Evolutionary conservation across 2,113 vertebrate genomes (phyloP).

Genomic region (Pterocles orientalis): DNA sequence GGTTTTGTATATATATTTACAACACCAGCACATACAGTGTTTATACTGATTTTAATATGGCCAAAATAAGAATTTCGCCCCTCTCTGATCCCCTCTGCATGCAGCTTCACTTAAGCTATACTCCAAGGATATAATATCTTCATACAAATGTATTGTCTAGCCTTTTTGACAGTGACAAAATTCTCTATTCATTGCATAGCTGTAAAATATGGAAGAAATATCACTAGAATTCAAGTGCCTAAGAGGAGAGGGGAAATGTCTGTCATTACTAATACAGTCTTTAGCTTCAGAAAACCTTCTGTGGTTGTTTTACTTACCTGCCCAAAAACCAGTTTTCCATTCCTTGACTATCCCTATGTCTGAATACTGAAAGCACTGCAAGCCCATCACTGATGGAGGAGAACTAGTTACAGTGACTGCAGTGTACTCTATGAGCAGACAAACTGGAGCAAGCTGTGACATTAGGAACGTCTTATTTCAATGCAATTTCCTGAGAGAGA

Average conservation of each 20-base stretch:
- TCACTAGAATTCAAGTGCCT: background rate
- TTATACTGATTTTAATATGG: background rate
- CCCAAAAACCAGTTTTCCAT: background rate
- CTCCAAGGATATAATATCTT: background rate
- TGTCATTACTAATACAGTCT: background rate
- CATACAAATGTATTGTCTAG: background rate
- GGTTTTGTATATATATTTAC: background rate
- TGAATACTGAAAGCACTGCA: background rate
- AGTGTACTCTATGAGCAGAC: background rate
- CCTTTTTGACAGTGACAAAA: background rate
- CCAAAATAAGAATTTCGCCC: background rate
- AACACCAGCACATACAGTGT: background rate
- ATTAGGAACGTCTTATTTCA: slow-evolving; percentile 1
- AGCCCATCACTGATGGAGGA: background rate
- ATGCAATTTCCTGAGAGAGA: background rate
- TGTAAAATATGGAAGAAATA: background rate
- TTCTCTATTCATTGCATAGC: background rate
- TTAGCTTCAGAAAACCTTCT: background rate
- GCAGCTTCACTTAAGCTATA: background rate
- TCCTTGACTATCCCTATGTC: background rate
- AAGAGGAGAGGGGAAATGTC: background rate
- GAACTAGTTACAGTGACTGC: background rate
- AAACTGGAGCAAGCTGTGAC: background rate
- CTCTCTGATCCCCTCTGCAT: background rate
- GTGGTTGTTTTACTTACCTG: background rate